A percentile compares a stretch with the other conserved stretches of the same genome.
phyloP scores from a whole-genome alignment of 2,797 vertebrate genomes.

The Acanthurus leucopareius region DNA sequence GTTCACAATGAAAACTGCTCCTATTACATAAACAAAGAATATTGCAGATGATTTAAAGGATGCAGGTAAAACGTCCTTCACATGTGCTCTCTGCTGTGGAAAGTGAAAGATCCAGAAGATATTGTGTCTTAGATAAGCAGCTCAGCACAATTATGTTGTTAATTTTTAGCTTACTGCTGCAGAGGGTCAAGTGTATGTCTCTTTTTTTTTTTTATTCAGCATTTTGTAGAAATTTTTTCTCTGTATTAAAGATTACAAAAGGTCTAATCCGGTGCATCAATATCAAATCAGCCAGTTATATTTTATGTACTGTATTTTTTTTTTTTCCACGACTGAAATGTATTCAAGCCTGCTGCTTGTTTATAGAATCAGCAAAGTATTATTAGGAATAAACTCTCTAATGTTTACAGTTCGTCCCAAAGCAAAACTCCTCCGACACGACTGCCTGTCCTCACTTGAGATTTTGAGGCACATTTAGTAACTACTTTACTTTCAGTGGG shows the following conservation, averaged over 20 bases:
- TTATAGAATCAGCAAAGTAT: constrained; percentile 5
- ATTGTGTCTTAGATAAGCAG: neutral
- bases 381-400: neutral
- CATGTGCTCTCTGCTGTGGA: neutral
- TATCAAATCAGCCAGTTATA: constrained; percentile 4
- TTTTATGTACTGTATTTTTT: neutral
- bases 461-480: neutral
- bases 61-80: constrained; percentile 15
- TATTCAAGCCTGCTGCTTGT: neutral
- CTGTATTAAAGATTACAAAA: neutral
- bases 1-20: constrained; percentile 8
- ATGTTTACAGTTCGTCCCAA: too few species aligned
- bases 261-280: neutral
- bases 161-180: neutral
- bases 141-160: neutral
- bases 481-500: neutral
- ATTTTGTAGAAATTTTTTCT: neutral
- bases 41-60: constrained; percentile 21
- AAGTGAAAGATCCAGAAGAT: too few species aligned
- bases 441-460: neutral
- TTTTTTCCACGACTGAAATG: neutral
- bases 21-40: constrained; percentile 6
- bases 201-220: too few species aligned
- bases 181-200: neutral
- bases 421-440: neutral